Evolutionary conservation across 2,113 vertebrate species (phyloP).

Genomic region (Girardinichthys multiradiatus): DNA sequence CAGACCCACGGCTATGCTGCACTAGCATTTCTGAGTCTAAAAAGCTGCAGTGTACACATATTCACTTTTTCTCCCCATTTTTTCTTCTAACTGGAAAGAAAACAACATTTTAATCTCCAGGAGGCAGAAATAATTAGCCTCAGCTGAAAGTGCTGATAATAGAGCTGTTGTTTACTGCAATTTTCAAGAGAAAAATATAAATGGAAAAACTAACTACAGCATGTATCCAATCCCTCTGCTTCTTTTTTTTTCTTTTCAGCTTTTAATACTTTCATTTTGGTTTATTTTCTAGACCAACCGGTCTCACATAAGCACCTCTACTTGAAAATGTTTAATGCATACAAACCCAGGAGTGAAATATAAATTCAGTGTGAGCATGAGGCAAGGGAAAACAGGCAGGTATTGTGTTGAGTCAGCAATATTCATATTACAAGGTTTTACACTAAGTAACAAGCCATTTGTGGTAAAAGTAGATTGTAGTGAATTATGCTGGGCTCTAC

Average conservation of each 20-base stretch:
- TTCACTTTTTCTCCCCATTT: not conserved
- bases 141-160: not conserved
- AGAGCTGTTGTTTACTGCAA: not conserved
- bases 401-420: constrained; percentile 22
- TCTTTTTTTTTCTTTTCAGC: not conserved
- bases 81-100: not conserved
- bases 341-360: constrained; percentile 39
- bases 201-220: not conserved
- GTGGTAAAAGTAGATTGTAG: constrained; percentile 25
- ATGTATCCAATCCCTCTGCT: not conserved
- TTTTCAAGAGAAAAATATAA: constrained; percentile 11
- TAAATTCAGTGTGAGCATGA: constrained; percentile 44
- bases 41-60: not conserved
- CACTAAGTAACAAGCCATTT: constrained; percentile 39
- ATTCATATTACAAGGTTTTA: constrained; percentile 28
- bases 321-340: constrained; percentile 55
- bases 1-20: too few relatives aligned
- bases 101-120: constrained; percentile 7
- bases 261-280: not conserved
- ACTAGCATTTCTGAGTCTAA: not conserved
- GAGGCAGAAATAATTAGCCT: not conserved
- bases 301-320: constrained; percentile 43
- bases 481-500: constrained; percentile 24
- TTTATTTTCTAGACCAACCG: constrained; percentile 4
- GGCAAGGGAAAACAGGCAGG: constrained; percentile 24